A percentile compares a stretch with the other conserved stretches of the same genome.
phyloP scores from a whole-genome alignment of 1,140 invertebrate genomes.

The Aradophagus sp. region DNA sequence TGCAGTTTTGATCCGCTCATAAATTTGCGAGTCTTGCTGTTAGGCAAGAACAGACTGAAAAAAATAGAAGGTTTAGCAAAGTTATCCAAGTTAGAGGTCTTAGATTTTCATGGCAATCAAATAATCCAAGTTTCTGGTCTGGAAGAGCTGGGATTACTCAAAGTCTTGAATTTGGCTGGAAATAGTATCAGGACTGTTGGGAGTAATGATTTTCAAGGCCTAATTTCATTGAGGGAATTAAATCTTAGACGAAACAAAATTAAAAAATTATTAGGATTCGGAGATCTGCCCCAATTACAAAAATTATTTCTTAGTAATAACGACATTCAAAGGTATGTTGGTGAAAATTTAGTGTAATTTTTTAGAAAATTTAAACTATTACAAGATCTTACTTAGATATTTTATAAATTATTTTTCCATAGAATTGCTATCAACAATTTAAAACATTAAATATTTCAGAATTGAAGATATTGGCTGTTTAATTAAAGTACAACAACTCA shows the following conservation, averaged over 20 bases:
- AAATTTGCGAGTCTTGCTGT: conserved; percentile 87
- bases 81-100: conserved; percentile 86
- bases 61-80: conserved; percentile 82
- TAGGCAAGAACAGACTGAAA: conserved; percentile 89
- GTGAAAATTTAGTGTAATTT: no score
- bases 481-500: conserved; percentile 82
- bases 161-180: conserved; percentile 93
- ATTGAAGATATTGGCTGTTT: conserved; percentile 88
- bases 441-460: no score
- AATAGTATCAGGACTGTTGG: conserved; percentile 88
- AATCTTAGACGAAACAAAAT: conserved; percentile 91
- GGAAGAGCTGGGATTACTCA: conserved; percentile 79
- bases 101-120: conserved; percentile 94
- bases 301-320: conserved; percentile 91
- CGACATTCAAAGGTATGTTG: conserved; percentile 82
- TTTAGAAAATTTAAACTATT: no score
- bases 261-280: conserved; percentile 85
- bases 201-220: conserved; percentile 83
- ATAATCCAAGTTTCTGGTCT: conserved; percentile 81
- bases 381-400: no score
- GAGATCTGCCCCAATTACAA: conserved; percentile 85
- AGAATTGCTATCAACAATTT: no score
- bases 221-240: conserved; percentile 85
- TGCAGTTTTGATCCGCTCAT: conserved; percentile 83
- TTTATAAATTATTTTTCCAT: no score